Base-by-base conservation (phyloP, 2,797 vertebrate genomes). In the Anguilla marmorata region DNA sequence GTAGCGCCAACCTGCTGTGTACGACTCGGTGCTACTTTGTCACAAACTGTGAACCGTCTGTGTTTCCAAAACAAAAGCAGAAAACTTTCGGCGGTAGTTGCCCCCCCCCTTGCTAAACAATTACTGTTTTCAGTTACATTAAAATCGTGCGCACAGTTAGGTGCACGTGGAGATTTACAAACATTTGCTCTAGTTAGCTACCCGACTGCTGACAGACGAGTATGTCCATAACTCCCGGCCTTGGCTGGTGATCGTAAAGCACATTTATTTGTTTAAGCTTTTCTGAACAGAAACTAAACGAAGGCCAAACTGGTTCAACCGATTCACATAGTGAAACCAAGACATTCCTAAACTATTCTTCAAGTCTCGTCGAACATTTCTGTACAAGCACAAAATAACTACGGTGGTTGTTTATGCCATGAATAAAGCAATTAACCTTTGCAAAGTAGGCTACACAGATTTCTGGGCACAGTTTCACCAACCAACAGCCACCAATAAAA, bases 401-500 rank as follows among this genome's bases (percentile, higher is more conserved):
- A 82, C 48, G 21, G 24, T 11, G 19, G 19, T 6, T 50, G 19
- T 82, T 82, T 82, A 48, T 80, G 3, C 21, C 19, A 80, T 50
- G 27, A 50, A n/a, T 80, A 82, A 82, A 48, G 45, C 79, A 24
- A 4, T 48, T 21, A 82, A 82, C 52, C 48, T 56, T 54, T 84
- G 82, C 82, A 16, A 14, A 84, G 82, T 56, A 11, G 54, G 37
- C 63, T 88, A 76, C 84, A 89, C 63, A 84, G 27, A 27, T 56
- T 48, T 56, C 86, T 54, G 41, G 37, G 37, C 88, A 33, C 60
- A 33, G 14, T 74, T 60, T 27, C 24, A 82, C 21, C 74, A 14
- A 84, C 37, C 48, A 48, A 87, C 74, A 72, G 27, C 83, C n/a
- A 76, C 69, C 89, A 89, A 89, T 89, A 88, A 87, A 87, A 37